phyloP scores from a whole-genome alignment of 2,113 vertebrate species.

The Rhabdomys dilectus region DNA sequence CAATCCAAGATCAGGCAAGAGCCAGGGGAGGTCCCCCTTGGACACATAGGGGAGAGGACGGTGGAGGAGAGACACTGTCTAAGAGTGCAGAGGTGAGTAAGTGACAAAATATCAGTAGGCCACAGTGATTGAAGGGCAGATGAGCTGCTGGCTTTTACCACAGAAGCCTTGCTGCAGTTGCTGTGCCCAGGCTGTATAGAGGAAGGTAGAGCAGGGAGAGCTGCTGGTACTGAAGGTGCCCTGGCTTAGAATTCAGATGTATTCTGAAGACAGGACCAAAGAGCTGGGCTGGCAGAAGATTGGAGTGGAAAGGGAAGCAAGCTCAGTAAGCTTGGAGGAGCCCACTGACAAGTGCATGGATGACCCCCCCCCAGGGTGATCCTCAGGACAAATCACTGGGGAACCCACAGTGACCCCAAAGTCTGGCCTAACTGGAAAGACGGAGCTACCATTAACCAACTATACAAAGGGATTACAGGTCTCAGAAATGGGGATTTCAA shows the following conservation, averaged over 20 bases:
- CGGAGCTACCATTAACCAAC: background rate
- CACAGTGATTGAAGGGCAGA: background rate
- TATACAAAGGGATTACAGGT: background rate
- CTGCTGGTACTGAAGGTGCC: background rate
- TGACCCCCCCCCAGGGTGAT: background rate
- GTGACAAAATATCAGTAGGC: background rate
- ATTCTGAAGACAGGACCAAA: background rate
- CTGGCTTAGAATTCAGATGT: background rate
- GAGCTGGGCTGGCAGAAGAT: background rate
- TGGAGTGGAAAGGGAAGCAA: background rate
- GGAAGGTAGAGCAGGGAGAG: background rate
- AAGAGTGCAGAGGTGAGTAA: background rate
- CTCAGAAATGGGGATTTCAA: background rate
- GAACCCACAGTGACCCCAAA: background rate
- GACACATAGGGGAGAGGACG: background rate
- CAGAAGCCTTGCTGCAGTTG: background rate
- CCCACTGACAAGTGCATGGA: background rate
- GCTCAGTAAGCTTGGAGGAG: background rate
- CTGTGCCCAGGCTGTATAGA: background rate
- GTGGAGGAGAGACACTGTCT: background rate
- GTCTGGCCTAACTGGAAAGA: background rate
- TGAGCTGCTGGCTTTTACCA: background rate
- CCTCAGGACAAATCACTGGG: background rate
- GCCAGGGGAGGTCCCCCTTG: no score
- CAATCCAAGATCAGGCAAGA: background rate